Percentiles rank a stretch among this genome's conserved stretches.
Conservation (phyloP, 2,797 vertebrate species). For the Artibeus jamaicensis region DNA sequence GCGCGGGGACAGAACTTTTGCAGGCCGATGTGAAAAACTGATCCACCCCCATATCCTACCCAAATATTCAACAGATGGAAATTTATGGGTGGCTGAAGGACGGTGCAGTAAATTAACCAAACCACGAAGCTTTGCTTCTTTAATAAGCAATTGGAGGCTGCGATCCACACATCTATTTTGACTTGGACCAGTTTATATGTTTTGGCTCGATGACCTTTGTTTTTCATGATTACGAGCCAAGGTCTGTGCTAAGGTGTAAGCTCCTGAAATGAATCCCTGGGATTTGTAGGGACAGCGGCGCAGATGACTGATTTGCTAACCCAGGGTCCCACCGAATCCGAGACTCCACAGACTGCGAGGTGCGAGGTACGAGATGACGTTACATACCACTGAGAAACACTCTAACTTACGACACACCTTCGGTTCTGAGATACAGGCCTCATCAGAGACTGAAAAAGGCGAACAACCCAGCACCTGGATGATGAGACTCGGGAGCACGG, state of each 20-base stretch:
- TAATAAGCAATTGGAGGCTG: not conserved
- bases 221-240: not conserved
- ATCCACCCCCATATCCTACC: constrained; percentile 58
- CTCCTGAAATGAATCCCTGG: not conserved
- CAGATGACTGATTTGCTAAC: not conserved
- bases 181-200: not conserved
- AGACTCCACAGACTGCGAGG: not conserved
- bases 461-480: no score
- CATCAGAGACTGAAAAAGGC: not conserved
- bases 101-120: not conserved
- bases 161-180: not conserved
- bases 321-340: not conserved
- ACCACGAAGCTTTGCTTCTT: not conserved
- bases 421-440: not conserved
- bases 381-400: not conserved
- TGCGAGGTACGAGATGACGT: rapidly evolving
- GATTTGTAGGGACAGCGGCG: not conserved
- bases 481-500: rapidly evolving
- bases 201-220: not conserved
- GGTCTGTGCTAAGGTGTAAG: not conserved
- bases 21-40: constrained; percentile 59
- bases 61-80: constrained; percentile 60
- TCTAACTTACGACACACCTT: not conserved
- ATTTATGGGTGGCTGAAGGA: not conserved
- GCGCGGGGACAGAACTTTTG: constrained; percentile 66